Base-by-base conservation (phyloP, 2,797 vertebrate species). In the Epinephelus coioides region DNA sequence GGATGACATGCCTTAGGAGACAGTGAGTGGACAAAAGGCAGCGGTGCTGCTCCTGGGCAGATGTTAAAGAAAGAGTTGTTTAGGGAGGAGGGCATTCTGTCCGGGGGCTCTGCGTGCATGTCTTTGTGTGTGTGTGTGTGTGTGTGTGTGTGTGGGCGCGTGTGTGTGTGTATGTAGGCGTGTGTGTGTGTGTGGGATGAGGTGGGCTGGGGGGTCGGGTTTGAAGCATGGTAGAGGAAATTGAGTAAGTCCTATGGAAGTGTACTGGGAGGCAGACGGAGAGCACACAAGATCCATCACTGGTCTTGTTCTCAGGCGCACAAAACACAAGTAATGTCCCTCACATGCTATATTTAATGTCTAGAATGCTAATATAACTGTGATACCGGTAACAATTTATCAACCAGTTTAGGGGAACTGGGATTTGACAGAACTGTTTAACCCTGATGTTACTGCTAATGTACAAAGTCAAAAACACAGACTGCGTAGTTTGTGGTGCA, bases 1-100 rank as follows among this genome's bases (percentile, higher is more conserved):
- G 96, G 97, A 97, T 97, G 97, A 97, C 96, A 97, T 97, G 96
- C 96, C 95, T 96, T 96, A 95, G 95, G 95, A 98, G 96, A 96
- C 95, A 95, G 95, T 92, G 95, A 96, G 96, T 96, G 96, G 97
- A 97, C 97, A 97, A 96, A 97, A 96, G 90, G 83, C 79, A 82
- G 87, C 84, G 71, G 73, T 68, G 57, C 76, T 81, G 87, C 93
- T 91, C 85, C 91, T 82, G 96, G 96, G 96, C 95, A 97, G 94
- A 97, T 96, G 96, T 97, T 97, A 86, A 73, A 88, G 84, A 96
- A 96, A 95, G 95, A 96, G 95, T 96, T 96, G 95, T 96, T 97
- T 96, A 94, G 94, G 86, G 75, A 83, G 80, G 78, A 86, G 67
- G 65, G 53, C 59, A 50, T 76, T 83, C 68, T 63, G 73, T 69